These are phyloP conservation scores for Drosophila littoralis DNA, from an alignment of 1,140 invertebrate species.

Conservation along the genomic window DNA sequence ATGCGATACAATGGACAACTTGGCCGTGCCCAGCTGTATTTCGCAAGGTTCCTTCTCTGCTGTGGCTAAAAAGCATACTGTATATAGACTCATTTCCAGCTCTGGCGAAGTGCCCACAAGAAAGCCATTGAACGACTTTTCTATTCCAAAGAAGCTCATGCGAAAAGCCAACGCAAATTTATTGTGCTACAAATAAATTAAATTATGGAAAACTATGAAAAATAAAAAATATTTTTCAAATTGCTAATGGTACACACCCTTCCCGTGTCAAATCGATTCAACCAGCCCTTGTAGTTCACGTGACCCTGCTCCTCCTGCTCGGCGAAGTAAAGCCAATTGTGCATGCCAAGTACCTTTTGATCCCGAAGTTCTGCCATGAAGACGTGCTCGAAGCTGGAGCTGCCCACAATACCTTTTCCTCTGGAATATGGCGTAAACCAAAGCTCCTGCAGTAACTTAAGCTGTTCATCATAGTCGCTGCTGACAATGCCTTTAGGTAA, in stretches of 20 bases:
- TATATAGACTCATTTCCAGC: conserved; percentile 95
- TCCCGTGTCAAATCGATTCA: conserved; percentile 88
- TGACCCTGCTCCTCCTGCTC: conserved; percentile 89
- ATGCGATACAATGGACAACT: conserved; percentile 89
- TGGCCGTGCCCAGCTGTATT: conserved; percentile 88
- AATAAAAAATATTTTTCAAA: background rate
- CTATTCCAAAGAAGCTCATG: conserved; percentile 89
- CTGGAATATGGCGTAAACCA: conserved; percentile 94
- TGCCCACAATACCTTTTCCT: conserved; percentile 89
- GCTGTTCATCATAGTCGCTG: conserved; percentile 87
- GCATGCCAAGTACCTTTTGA: conserved; percentile 90
- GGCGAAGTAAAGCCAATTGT: conserved; percentile 95
- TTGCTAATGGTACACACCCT: conserved; percentile 85
- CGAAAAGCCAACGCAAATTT: conserved; percentile 85
- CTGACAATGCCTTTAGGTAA: conserved; percentile 43
- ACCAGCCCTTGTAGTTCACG: conserved; percentile 91
- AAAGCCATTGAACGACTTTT: conserved; percentile 91
- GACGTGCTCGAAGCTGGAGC: conserved; percentile 94
- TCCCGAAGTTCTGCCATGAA: conserved; percentile 93
- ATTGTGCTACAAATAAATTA: conserved; percentile 41
- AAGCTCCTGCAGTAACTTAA: conserved; percentile 89
- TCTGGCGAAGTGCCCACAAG: conserved; percentile 96
- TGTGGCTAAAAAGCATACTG: conserved; percentile 91
- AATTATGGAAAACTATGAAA: background rate
- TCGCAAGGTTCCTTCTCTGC: conserved; percentile 89